phyloP scores from a whole-genome alignment of 2,888 invertebrate genomes.

The Cremastinae sp. region DNA sequence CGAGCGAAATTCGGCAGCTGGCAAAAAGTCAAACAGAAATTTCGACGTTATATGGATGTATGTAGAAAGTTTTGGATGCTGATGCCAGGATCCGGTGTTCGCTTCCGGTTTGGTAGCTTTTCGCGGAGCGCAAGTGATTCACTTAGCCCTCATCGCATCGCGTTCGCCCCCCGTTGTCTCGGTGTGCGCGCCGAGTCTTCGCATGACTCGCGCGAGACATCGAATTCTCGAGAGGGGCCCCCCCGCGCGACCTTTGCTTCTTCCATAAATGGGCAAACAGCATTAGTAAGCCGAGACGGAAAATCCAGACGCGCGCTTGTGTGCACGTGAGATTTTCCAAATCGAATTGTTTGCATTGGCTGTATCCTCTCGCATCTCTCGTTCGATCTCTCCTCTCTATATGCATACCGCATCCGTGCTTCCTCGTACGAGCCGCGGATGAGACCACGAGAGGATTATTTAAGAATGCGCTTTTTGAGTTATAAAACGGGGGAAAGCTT shows the following conservation, averaged over 20 bases:
- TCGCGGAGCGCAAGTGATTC: not conserved
- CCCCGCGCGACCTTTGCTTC: conserved; percentile 10
- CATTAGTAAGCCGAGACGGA: conserved; percentile 63
- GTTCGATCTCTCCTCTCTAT: no score
- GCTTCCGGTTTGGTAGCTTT: no score
- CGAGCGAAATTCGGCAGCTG: conserved; percentile 22
- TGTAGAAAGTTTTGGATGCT: conserved; percentile 28
- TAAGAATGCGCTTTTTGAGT: no score
- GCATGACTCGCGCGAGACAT: not conserved
- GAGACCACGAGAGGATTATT: conserved; percentile 6
- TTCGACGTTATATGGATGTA: conserved; percentile 17
- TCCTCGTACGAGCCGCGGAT: not conserved
- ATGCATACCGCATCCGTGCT: conserved; percentile 36
- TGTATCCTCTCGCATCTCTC: conserved; percentile 25
- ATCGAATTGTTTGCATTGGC: conserved; percentile 55
- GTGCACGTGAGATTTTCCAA: conserved; percentile 32
- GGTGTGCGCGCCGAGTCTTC: not conserved
- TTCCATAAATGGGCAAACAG: conserved; percentile 57
- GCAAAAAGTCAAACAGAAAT: conserved; percentile 51
- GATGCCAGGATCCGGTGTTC: conserved; percentile 34
- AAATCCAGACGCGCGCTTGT: conserved; percentile 10
- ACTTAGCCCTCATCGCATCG: conserved; percentile 5
- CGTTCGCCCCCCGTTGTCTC: not conserved
- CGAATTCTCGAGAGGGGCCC: conserved; percentile 13
- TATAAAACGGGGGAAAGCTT: no score